Evolutionary conservation across 2,888 invertebrate genomes (phyloP).

Genomic region (Lomographa bimaculata): DNA sequence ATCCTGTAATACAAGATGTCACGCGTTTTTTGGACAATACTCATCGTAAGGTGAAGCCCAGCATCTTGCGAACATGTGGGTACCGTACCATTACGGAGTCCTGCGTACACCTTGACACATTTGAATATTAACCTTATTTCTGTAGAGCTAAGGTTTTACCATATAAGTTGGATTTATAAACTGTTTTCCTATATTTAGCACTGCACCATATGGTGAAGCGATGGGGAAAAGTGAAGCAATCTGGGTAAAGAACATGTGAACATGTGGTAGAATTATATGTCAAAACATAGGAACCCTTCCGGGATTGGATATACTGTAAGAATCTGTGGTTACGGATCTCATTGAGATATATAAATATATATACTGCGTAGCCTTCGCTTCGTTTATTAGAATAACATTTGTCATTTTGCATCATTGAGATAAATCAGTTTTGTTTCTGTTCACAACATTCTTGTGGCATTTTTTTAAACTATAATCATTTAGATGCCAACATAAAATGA

Average conservation of each 20-base stretch:
- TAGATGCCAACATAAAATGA: no score
- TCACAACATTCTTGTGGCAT: no score
- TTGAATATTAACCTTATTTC: conserved; percentile 17
- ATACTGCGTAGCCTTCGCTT: no score
- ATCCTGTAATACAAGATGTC: conserved; percentile 79
- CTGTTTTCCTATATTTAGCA: conserved; percentile 68
- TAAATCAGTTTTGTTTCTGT: neutral
- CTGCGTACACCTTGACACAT: conserved; percentile 13
- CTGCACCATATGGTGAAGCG: conserved; percentile 73
- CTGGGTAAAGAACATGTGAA: conserved; percentile 31
- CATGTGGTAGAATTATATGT: conserved; percentile 38
- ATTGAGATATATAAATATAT: no score
- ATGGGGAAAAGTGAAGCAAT: conserved; percentile 56
- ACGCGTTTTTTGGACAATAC: conserved; percentile 67
- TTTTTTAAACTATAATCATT: no score
- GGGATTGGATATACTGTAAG: conserved; percentile 13
- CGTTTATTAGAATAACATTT: no score
- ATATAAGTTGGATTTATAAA: no score
- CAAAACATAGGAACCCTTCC: conserved; percentile 44
- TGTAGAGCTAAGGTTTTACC: conserved; percentile 10
- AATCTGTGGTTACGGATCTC: conserved; percentile 1
- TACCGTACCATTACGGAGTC: conserved; percentile 17
- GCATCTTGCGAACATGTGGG: conserved; percentile 63
- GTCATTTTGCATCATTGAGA: no score
- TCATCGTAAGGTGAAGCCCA: conserved; percentile 66